Conservation (phyloP, 2,797 vertebrate genomes). For the Leptodactylus fallax region DNA sequence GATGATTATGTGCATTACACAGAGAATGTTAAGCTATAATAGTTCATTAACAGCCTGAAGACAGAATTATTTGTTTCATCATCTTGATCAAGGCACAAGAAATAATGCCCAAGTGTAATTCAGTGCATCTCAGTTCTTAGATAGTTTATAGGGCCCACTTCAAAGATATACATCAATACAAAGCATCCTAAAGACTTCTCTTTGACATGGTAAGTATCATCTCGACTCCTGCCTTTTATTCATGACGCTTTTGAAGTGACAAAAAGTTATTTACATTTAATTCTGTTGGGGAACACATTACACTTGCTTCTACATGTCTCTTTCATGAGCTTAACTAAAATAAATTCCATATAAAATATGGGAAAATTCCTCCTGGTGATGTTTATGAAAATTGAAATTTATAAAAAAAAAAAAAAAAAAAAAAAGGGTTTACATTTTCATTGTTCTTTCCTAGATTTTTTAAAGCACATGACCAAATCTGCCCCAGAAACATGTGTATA, state of each 20-base stretch:
- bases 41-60: conserved; percentile 47
- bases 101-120: conserved; percentile 57
- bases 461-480: not conserved
- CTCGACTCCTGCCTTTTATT: conserved; percentile 40
- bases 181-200: conserved; percentile 52
- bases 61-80: conserved; percentile 53
- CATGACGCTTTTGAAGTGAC: conserved; percentile 62
- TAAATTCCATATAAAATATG: conserved; percentile 20
- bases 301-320: conserved; percentile 58
- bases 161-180: conserved; percentile 61
- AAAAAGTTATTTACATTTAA: conserved; percentile 59
- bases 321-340: conserved; percentile 48
- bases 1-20: not conserved
- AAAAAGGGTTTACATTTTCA: conserved; percentile 18
- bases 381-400: not conserved
- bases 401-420: not conserved
- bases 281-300: conserved; percentile 26
- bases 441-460: conserved; percentile 15
- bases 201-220: conserved; percentile 50
- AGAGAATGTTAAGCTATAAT: conserved; percentile 10
- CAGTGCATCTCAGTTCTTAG: conserved; percentile 38
- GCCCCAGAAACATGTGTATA: not conserved
- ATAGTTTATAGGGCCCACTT: conserved; percentile 50
- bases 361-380: conserved; percentile 28
- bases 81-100: conserved; percentile 53